Conservation (phyloP, 2,113 vertebrate genomes). For the Catharus minimus region DNA sequence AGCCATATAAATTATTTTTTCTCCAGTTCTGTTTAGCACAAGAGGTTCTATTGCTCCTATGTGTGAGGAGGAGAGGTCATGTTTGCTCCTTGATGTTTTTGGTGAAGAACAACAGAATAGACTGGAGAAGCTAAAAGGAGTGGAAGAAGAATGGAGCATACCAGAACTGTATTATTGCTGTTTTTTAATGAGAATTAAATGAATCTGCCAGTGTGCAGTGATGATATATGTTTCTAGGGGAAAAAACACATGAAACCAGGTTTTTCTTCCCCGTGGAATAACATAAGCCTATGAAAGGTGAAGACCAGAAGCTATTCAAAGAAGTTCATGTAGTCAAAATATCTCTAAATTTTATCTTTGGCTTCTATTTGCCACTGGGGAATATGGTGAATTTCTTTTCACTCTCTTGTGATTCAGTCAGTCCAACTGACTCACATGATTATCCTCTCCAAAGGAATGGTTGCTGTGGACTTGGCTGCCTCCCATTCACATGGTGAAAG, state of each 20-base stretch:
- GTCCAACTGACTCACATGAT: not conserved
- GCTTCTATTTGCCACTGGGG: not conserved
- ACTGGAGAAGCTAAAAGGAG: not conserved
- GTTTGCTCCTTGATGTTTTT: not conserved
- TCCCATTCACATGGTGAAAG: not conserved
- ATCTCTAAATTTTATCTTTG: not conserved
- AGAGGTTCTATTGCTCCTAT: not conserved
- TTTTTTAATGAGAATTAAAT: not conserved
- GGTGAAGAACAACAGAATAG: not conserved
- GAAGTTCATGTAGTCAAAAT: not conserved
- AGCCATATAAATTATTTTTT: not conserved
- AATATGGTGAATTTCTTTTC: not conserved
- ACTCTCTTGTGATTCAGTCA: not conserved
- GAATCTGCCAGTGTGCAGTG: not conserved
- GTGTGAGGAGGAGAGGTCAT: not conserved
- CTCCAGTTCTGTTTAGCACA: not conserved
- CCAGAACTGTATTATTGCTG: not conserved
- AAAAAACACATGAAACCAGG: not conserved
- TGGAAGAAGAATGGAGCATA: not conserved
- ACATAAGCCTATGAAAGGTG: not conserved
- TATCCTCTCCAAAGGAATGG: not conserved
- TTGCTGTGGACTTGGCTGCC: not conserved
- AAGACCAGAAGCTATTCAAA: not conserved
- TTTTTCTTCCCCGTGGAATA: not conserved
- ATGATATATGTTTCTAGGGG: not conserved